Percentiles rank a stretch among this genome's conserved stretches.
phyloP scores from a whole-genome alignment of 2,797 vertebrate genomes.

The Cheirogaleus major region DNA sequence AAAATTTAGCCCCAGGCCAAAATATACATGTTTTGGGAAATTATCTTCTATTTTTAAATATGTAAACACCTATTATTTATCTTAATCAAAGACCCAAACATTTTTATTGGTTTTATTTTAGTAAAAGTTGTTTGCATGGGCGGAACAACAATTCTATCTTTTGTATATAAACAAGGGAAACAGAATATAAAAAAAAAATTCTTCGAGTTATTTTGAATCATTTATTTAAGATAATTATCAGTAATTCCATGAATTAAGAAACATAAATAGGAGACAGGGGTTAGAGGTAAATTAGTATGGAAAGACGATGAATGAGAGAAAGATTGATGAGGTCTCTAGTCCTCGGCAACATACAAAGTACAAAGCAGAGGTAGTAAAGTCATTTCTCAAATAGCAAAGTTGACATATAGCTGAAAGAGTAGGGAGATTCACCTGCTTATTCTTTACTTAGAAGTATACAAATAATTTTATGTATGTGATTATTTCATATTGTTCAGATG shows the following conservation, averaged over 20 bases:
- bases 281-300: neutral
- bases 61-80: neutral
- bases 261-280: neutral
- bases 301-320: neutral
- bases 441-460: neutral
- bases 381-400: neutral
- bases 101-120: neutral
- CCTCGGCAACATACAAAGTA: neutral
- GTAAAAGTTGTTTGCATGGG: neutral
- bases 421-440: neutral
- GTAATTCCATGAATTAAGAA: neutral
- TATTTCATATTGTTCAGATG: neutral
- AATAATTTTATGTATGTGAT: neutral
- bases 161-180: neutral
- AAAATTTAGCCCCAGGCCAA: neutral
- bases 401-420: neutral
- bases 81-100: neutral
- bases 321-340: neutral
- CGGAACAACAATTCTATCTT: neutral
- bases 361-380: neutral
- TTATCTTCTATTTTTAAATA: slow-evolving; percentile 26
- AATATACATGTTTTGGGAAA: neutral
- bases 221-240: neutral
- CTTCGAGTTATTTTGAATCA: neutral
- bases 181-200: neutral